Percentiles rank a stretch among this genome's conserved stretches.
phyloP scores from a whole-genome alignment of 1,140 invertebrate species.

The Coenobita brevimanus region DNA sequence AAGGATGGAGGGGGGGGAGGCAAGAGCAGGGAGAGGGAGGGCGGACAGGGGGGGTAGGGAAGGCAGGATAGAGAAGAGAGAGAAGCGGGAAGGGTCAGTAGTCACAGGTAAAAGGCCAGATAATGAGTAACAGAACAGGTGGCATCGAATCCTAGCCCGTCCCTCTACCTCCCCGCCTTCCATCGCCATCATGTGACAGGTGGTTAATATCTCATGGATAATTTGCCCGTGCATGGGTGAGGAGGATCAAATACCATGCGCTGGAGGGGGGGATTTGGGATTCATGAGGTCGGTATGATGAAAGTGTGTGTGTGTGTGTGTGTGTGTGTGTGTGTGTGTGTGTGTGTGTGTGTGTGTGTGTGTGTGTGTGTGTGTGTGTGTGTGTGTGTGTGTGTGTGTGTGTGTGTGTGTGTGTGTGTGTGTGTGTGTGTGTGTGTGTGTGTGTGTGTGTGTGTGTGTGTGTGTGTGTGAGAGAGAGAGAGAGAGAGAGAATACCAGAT shows the following conservation, averaged over 20 bases:
- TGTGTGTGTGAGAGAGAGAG: background rate
- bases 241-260: background rate
- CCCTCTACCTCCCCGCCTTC: background rate
- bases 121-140: background rate
- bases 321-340: background rate
- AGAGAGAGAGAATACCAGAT: slow-evolving; percentile 17
- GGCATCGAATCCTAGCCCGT: background rate
- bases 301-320: too few relatives aligned
- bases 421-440: background rate
- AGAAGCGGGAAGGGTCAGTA: too few relatives aligned
- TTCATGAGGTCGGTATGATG: background rate
- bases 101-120: too few relatives aligned
- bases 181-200: background rate
- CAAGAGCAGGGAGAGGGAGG: too few relatives aligned
- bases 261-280: too few relatives aligned
- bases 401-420: too few relatives aligned
- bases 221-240: background rate
- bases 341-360: too few relatives aligned
- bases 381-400: too few relatives aligned
- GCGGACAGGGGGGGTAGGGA: too few relatives aligned
- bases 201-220: slow-evolving; percentile 3
- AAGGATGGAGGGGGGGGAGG: too few relatives aligned
- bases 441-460: background rate
- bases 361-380: too few relatives aligned
- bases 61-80: too few relatives aligned